These are phyloP conservation scores for Cyclina sinensis DNA, from an alignment of 1,140 invertebrate genomes.

Conservation along the genomic window DNA sequence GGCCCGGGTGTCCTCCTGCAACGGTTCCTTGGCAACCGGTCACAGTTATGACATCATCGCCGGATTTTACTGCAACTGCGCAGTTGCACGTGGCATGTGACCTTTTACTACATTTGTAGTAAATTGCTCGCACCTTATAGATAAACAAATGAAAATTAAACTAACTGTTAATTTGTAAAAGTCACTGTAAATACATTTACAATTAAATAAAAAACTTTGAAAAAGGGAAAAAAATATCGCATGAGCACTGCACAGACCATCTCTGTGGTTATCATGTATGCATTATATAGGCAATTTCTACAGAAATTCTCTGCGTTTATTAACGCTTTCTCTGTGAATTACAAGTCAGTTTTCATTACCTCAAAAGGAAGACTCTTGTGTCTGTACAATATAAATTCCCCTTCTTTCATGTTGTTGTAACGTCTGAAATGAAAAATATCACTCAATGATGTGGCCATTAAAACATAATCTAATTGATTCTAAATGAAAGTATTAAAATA, in stretches of 20 bases:
- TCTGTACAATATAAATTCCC: constrained; percentile 84
- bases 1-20: constrained; percentile 49
- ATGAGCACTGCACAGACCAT: no score
- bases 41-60: constrained; percentile 85
- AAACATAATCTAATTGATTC: no score
- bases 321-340: no score
- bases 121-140: constrained; percentile 72
- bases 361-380: constrained; percentile 80
- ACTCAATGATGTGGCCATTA: no score
- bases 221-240: no score
- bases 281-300: no score
- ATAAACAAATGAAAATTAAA: neutral
- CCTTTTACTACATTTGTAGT: constrained; percentile 69
- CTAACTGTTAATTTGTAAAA: no score
- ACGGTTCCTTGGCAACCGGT: constrained; percentile 71
- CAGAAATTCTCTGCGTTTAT: no score
- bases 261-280: no score
- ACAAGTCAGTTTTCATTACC: constrained; percentile 66
- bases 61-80: constrained; percentile 83
- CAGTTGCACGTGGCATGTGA: constrained; percentile 82
- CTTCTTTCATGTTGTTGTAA: constrained; percentile 83
- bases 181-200: no score
- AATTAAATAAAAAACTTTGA: no score
- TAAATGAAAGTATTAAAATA: neutral
- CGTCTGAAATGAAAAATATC: no score